Percentiles rank a stretch among this genome's conserved stretches.
These are phyloP conservation scores for Hydropsyche tenuis DNA, from an alignment of 1,140 invertebrate species.

Conservation along the genomic window DNA sequence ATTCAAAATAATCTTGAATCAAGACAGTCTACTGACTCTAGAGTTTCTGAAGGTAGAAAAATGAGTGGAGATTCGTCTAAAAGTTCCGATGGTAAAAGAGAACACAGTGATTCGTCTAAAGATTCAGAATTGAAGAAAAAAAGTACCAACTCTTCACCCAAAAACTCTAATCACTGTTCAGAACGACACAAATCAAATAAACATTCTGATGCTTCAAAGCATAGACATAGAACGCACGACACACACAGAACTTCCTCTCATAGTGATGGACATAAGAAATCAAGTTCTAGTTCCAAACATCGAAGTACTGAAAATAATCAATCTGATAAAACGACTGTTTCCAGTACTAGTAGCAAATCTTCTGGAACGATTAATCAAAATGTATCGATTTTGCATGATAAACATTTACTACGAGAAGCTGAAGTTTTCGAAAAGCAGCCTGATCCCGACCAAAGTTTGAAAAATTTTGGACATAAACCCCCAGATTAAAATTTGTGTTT, in stretches of 20 bases:
- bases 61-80: constrained; percentile 39
- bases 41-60: constrained; percentile 37
- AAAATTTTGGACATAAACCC: constrained; percentile 4
- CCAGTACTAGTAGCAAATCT: not conserved
- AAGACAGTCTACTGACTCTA: constrained; percentile 7
- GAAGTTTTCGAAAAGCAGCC: not conserved
- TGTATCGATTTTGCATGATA: not conserved
- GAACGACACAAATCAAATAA: constrained; percentile 40
- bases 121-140: constrained; percentile 2
- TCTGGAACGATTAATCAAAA: constrained; percentile 5
- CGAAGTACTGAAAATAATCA: constrained; percentile 3
- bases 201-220: constrained; percentile 42
- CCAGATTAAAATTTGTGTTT: constrained; percentile 5
- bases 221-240: constrained; percentile 37
- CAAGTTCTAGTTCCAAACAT: constrained; percentile 42
- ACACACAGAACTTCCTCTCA: constrained; percentile 29
- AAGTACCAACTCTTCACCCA: not conserved
- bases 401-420: not conserved
- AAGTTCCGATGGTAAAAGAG: constrained; percentile 34
- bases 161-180: constrained; percentile 41
- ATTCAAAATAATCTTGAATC: constrained; percentile 22
- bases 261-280: constrained; percentile 32
- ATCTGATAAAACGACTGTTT: constrained; percentile 16
- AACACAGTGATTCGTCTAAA: not conserved
- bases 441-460: not conserved